phyloP scores from a whole-genome alignment of 2,113 vertebrate species.

The Pterophyllum scalare region DNA sequence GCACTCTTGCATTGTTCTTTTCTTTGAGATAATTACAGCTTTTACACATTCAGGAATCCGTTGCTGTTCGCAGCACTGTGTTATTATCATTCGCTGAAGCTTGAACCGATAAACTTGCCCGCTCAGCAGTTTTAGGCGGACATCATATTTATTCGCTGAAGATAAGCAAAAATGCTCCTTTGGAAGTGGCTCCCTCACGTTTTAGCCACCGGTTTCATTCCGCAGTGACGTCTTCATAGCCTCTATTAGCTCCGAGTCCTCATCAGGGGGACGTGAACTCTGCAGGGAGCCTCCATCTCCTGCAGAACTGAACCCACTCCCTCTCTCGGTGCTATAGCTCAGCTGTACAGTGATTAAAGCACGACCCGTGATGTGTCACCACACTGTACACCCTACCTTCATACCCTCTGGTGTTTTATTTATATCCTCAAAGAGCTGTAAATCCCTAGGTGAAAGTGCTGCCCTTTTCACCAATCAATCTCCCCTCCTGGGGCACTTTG shows the following conservation, averaged over 20 bases:
- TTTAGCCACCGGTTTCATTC: constrained; percentile 16
- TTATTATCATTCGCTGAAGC: constrained; percentile 66
- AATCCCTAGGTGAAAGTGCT: constrained; percentile 76
- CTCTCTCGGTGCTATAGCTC: constrained; percentile 34
- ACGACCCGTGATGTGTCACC: constrained; percentile 63
- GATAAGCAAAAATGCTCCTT: constrained; percentile 59
- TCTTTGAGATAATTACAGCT: constrained; percentile 73
- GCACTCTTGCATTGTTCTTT: constrained; percentile 65
- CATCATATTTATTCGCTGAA: constrained; percentile 58
- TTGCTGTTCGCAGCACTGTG: constrained; percentile 49
- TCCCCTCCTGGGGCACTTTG: constrained; percentile 45
- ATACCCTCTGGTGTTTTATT: constrained; percentile 69
- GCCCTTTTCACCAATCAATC: constrained; percentile 80
- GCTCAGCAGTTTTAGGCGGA: constrained; percentile 64
- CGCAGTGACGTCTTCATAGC: constrained; percentile 27
- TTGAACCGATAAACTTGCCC: constrained; percentile 56
- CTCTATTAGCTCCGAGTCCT: constrained; percentile 7
- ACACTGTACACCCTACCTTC: constrained; percentile 53
- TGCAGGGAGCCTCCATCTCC: constrained; percentile 36
- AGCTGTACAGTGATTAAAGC: constrained; percentile 72
- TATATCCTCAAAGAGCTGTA: constrained; percentile 73
- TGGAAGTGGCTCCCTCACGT: constrained; percentile 15
- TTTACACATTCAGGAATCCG: constrained; percentile 66
- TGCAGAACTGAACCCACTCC: constrained; percentile 26
- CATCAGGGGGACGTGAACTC: constrained; percentile 40